Evolutionary conservation across 2,888 invertebrate species (phyloP).

Genomic region (Drosophila imparisetae): DNA sequence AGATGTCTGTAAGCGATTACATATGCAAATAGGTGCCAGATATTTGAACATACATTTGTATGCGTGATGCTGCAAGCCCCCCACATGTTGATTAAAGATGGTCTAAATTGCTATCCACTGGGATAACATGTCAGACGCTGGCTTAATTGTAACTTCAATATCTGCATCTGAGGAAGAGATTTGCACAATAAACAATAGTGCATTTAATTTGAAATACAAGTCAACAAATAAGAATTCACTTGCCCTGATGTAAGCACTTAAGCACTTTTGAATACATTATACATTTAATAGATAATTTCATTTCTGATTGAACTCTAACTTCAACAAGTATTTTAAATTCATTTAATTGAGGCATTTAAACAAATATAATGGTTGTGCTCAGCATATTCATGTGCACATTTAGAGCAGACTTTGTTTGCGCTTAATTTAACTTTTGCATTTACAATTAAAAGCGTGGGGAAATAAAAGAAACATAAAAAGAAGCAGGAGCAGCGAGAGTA

Average conservation of each 20-base stretch:
- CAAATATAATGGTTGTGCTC: slow-evolving; percentile 1
- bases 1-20: not conserved
- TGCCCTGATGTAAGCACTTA: not conserved
- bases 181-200: not conserved
- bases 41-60: not conserved
- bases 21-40: not conserved
- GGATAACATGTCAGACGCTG: not conserved
- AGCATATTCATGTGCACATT: slow-evolving; percentile 1
- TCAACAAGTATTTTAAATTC: not conserved
- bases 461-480: slow-evolving; percentile 2
- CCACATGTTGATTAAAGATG: not conserved
- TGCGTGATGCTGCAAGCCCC: not conserved
- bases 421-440: slow-evolving; percentile 8
- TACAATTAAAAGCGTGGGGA: slow-evolving; percentile 23
- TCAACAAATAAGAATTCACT: not conserved
- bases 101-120: not conserved
- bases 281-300: not conserved
- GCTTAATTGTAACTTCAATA: not conserved
- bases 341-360: not conserved
- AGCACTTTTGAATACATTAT: not conserved
- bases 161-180: not conserved
- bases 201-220: not conserved
- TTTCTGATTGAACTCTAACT: not conserved
- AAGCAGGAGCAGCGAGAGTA: slow-evolving; percentile 6
- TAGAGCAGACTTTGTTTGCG: not conserved